Percentiles rank a stretch among this genome's conserved stretches.
These are phyloP conservation scores for Gorsachius goisagi DNA, from an alignment of 2,113 vertebrate species.

Conservation along the genomic window DNA sequence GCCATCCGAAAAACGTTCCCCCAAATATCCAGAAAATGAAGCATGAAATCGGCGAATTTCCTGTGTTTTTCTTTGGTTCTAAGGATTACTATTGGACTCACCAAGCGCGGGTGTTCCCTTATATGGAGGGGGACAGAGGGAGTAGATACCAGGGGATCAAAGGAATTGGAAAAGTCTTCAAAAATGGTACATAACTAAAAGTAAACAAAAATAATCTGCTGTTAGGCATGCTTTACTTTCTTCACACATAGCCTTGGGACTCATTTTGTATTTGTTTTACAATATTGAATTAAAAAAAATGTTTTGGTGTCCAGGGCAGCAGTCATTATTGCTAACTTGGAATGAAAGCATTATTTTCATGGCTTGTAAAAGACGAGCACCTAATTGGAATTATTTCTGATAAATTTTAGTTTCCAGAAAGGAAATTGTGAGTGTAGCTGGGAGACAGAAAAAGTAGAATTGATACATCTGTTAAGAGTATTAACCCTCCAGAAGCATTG, in stretches of 20 bases:
- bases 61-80: conserved; percentile 98
- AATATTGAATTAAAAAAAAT: not conserved
- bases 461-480: not conserved
- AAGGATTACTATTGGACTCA: conserved; percentile 99
- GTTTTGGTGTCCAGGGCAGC: not conserved
- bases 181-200: conserved; percentile 80
- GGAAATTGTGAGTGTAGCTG: not conserved
- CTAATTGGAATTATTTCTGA: not conserved
- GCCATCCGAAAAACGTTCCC: conserved; percentile 93
- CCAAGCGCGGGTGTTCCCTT: conserved; percentile 96
- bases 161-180: conserved; percentile 95
- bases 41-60: conserved; percentile 97
- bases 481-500: not conserved
- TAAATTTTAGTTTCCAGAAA: not conserved
- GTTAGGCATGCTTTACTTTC: not conserved
- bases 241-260: not conserved
- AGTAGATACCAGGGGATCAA: conserved; percentile 89
- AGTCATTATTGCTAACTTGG: not conserved
- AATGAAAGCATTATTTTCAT: not conserved
- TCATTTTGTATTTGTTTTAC: not conserved
- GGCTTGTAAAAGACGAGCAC: not conserved
- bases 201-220: not conserved
- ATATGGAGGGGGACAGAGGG: conserved; percentile 96
- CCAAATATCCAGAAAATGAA: conserved; percentile 99
- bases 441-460: not conserved